Evolutionary conservation across 2,888 invertebrate species (phyloP).

Genomic region (Epiblema foenella): DNA sequence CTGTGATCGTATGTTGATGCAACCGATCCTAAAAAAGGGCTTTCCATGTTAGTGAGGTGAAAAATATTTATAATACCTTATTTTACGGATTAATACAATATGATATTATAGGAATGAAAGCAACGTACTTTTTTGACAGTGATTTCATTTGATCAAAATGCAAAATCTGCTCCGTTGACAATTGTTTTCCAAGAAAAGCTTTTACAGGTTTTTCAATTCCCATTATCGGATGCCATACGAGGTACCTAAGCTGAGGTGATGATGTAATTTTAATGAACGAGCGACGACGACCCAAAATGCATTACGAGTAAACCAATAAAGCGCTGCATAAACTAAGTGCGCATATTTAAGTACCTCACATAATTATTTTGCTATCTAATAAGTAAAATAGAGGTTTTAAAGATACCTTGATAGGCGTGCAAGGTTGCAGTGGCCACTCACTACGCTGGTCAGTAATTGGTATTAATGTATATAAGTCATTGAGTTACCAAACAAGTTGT

Average conservation of each 20-base stretch:
- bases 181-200: constrained; percentile 1
- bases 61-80: no score
- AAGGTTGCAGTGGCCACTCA: constrained; percentile 61
- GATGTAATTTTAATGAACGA: constrained; percentile 36
- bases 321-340: not conserved
- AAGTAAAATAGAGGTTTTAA: constrained; percentile 46
- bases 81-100: no score
- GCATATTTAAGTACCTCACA: constrained; percentile 21
- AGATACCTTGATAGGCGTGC: constrained; percentile 64
- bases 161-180: not conserved
- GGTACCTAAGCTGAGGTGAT: constrained; percentile 14
- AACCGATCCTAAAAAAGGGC: no score
- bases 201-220: constrained; percentile 10
- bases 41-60: no score
- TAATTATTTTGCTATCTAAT: constrained; percentile 36
- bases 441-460: constrained; percentile 48
- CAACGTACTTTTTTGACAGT: constrained; percentile 16
- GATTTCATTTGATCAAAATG: constrained; percentile 15
- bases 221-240: constrained; percentile 11
- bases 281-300: constrained; percentile 8
- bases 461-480: constrained; percentile 62
- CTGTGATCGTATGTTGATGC: no score
- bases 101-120: constrained; percentile 4
- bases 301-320: constrained; percentile 25
- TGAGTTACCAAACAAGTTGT: constrained; percentile 59